Base-by-base conservation (phyloP, 1,140 invertebrate genomes). In the Lepidotrigona ventralis region DNA sequence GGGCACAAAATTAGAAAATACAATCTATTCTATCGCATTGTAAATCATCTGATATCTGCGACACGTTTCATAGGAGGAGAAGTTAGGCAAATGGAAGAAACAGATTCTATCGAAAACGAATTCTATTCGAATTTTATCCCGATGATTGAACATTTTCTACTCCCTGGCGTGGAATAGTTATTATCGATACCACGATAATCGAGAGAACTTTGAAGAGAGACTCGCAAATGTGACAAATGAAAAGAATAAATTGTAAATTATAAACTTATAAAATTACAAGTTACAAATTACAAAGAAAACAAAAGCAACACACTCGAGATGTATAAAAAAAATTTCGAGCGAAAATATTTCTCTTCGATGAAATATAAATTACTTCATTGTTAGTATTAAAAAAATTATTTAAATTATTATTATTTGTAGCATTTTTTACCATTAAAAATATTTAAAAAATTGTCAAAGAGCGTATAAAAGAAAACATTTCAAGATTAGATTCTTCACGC, bases 101-200 rank as follows among this genome's bases (percentile, higher is more conserved):
- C 1, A 9, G 76, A 54, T 39, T 39, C 17, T 64, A 15, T 19
- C 33, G 53, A 23, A 56, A 39, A 17, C 17, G 19, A 58, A 58
- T 29, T 68, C 23, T 53, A 56, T 3, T 26, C 17, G 33, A n/a
- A 21, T 19, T 60, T 33, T 76, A 46, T 75, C 29, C 19, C 23
- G 29, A 46, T 68, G 75, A 46, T 21, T 75, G 33, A 51, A 26
- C 9, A n/a, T 81, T 64, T 81, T 68, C 72, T 76, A 66, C n/a
- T 68, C 46, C 51, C 1, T 21, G 5, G 39, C 19, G 26, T 53
- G 33, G 2, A 23, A 29, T 75, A 58, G 68, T 81, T 81, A n/a
- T n/a, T n/a, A n/a, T 58, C 53, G 29, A 29, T n/a, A 64, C 9
- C 17, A 19, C 39, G 33, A 51, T n/a, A 15, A 26, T 70, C 46